These are phyloP conservation scores for Tetrapedia diversipes DNA, from an alignment of 2,888 invertebrate species.

Conservation along the genomic window DNA sequence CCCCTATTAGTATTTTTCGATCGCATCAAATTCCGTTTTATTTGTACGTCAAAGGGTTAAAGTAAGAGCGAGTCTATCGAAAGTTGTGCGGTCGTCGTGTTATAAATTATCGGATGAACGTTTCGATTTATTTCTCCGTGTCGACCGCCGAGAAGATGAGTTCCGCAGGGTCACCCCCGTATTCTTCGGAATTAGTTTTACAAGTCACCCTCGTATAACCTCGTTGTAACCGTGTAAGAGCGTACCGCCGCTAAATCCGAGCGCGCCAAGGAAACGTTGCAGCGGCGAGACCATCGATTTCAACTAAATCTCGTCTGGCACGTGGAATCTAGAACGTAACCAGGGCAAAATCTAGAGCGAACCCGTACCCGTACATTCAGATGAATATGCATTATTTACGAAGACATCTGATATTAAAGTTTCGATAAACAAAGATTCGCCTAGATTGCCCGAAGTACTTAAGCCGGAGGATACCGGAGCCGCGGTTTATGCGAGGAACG, in stretches of 20 bases:
- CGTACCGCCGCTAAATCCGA: constrained; percentile 14
- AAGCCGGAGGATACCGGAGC: no score
- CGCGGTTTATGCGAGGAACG: no score
- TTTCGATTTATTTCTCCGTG: no score
- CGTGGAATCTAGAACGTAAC: constrained; percentile 21
- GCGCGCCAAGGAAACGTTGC: constrained; percentile 13
- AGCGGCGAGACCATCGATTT: constrained; percentile 20
- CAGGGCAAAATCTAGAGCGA: constrained; percentile 22
- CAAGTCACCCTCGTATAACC: not conserved
- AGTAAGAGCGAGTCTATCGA: no score
- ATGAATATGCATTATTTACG: constrained; percentile 32
- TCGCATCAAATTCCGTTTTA: no score
- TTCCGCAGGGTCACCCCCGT: no score
- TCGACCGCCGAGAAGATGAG: no score
- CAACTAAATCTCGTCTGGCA: constrained; percentile 33
- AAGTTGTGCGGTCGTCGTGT: no score
- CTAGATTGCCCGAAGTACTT: constrained; percentile 7
- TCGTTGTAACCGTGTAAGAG: not conserved
- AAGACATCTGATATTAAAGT: constrained; percentile 21
- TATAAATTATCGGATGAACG: no score
- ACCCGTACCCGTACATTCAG: not conserved
- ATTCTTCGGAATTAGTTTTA: not conserved
- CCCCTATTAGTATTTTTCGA: no score
- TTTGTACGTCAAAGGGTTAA: no score
- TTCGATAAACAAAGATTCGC: constrained; percentile 21